Conservation (phyloP, 2,113 vertebrate species). For the Theropithecus gelada region DNA sequence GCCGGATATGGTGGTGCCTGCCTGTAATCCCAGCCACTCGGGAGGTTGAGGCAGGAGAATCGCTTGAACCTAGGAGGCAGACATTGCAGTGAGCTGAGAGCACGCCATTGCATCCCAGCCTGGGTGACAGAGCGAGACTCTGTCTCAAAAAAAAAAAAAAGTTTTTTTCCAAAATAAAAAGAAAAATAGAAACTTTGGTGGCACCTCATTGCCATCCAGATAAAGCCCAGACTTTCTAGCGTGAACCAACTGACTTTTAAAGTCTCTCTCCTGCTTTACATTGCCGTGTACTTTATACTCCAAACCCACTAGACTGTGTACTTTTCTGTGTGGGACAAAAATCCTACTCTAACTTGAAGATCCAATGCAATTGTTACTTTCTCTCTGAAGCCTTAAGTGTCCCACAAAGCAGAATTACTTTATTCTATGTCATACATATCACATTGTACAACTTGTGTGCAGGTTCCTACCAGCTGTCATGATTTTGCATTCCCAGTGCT, state of each 20-base stretch:
- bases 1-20: no score
- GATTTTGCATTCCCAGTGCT: not conserved
- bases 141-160: no score
- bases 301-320: not conserved
- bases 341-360: not conserved
- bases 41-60: no score
- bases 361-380: not conserved
- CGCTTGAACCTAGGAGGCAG: no score
- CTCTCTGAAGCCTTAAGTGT: not conserved
- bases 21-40: no score
- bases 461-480: not conserved
- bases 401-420: not conserved
- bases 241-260: not conserved
- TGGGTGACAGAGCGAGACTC: no score
- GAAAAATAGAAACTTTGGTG: not conserved
- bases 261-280: not conserved
- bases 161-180: not conserved
- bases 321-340: not conserved
- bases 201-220: not conserved
- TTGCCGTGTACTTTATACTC: not conserved
- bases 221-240: not conserved
- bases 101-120: no score
- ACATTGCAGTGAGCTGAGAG: no score
- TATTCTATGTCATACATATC: not conserved
- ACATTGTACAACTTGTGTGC: not conserved